Base-by-base conservation (phyloP, 1,140 invertebrate genomes). In the Amphibalanus amphitrite region DNA sequence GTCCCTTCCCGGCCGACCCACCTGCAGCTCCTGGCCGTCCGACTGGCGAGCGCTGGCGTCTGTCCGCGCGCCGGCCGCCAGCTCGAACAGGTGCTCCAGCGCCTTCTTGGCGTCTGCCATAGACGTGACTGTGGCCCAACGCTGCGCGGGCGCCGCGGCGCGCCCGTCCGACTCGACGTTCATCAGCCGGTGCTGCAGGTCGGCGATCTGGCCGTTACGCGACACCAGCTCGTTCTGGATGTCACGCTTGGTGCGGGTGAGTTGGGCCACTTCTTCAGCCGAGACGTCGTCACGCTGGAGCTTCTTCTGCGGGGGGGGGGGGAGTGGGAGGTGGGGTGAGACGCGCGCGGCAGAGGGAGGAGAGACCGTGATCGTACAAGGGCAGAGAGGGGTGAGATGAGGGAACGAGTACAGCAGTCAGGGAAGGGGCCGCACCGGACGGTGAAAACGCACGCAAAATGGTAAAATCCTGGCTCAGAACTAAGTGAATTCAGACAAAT, bases 111-210 rank as follows among this genome's bases (percentile, higher is more conserved):
- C n/a, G n/a, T n/a, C 47, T 13, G 13, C 47, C 47, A 59, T 59
- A 59, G 13, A 15, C 13, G 13, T 59, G 47, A 13, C 47, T 13
- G 25, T 59, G 47, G 47, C 47, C 25, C 13, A 15, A 13, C 13
- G 13, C 47, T 25, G 25, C 47, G 47, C 47, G 47, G 47, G 47
- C 47, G 13, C 13, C 13, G 13, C 47, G 47, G 47, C 47, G 25
- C 71, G 70, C 68, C 72, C 80, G 85, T 81, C 87, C 79, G 89
- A 84, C 78, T 92, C 87, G 69, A 86, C 86, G 75, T 90, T 86
- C 23, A 89, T 78, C 59, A 93, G 85, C 80, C 93, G 90, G 77
- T 92, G 89, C 75, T 92, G 89, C n/a, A 95, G 77, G 76, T 93
- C 89, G 26, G 86, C 82, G 74, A 95, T 93, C 81, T 93, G 90